Conservation (phyloP, 2,797 vertebrate species). For the Channallabes apus region DNA sequence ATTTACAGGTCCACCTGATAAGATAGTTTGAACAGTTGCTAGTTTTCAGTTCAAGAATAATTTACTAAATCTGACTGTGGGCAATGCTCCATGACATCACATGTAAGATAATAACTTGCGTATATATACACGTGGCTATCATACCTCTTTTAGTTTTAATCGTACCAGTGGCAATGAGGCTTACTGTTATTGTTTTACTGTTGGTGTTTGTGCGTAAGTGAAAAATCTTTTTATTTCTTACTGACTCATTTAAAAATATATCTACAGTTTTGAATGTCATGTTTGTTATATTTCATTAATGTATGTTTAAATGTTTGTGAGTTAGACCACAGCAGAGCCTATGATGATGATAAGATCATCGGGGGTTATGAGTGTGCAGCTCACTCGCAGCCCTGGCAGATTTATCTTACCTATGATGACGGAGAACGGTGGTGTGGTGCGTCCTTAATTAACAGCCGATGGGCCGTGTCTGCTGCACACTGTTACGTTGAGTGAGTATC, state of each 20-base stretch:
- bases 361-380: slow-evolving; percentile 65
- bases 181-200: slow-evolving; percentile 44
- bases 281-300: not conserved
- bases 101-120: no score
- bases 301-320: slow-evolving; percentile 15
- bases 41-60: slow-evolving; percentile 27
- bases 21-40: slow-evolving; percentile 51
- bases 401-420: slow-evolving; percentile 63
- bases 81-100: slow-evolving; percentile 2
- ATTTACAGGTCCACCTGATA: slow-evolving; percentile 42
- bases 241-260: not conserved
- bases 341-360: slow-evolving; percentile 69
- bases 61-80: slow-evolving; percentile 28
- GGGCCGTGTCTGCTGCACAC: slow-evolving; percentile 68
- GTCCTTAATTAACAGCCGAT: slow-evolving; percentile 60
- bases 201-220: slow-evolving; percentile 50
- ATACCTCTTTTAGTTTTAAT: not conserved
- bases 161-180: slow-evolving; percentile 40
- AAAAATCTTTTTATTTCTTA: not conserved
- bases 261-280: not conserved
- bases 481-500: slow-evolving; percentile 65
- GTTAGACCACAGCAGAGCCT: slow-evolving; percentile 51
- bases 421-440: slow-evolving; percentile 64
- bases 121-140: not conserved
- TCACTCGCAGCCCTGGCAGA: slow-evolving; percentile 63